Evolutionary conservation across 2,113 vertebrate species (phyloP).

Genomic region (Hiodon tergisus): DNA sequence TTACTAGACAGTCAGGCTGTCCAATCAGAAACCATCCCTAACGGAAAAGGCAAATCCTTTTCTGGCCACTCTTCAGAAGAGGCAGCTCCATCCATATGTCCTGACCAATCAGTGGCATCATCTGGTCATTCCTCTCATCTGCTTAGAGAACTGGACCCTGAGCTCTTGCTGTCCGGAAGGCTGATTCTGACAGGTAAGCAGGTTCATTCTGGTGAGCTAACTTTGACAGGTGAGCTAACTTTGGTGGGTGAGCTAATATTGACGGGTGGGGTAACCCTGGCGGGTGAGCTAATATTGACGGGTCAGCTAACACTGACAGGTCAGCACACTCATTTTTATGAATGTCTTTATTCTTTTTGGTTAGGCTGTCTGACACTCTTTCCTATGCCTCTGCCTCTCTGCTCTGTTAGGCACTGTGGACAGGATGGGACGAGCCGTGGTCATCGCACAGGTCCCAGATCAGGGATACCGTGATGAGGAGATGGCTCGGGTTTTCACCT

Average conservation of each 20-base stretch:
- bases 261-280: neutral
- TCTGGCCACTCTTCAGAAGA: slow-evolving; percentile 43
- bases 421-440: slow-evolving; percentile 70
- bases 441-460: slow-evolving; percentile 53
- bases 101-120: slow-evolving; percentile 39
- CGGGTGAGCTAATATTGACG: too few species aligned
- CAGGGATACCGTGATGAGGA: slow-evolving; percentile 49
- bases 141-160: slow-evolving; percentile 56
- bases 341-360: neutral
- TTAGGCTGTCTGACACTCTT: neutral
- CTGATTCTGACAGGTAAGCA: slow-evolving; percentile 60
- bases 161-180: slow-evolving; percentile 64
- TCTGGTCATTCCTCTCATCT: slow-evolving; percentile 31
- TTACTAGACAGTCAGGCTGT: slow-evolving; percentile 33
- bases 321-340: neutral
- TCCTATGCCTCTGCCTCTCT: neutral
- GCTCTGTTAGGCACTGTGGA: slow-evolving; percentile 61
- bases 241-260: neutral
- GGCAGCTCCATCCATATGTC: slow-evolving; percentile 1
- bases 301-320: neutral
- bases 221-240: neutral
- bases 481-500: slow-evolving; percentile 60
- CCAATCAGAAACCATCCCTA: slow-evolving; percentile 26
- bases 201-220: neutral
- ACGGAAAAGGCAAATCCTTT: slow-evolving; percentile 35